Evolutionary conservation across 2,797 vertebrate genomes (phyloP), one percentile per base, ranked within the genome.

Genomic region (Crossoptilon crossoptilon): DNA sequence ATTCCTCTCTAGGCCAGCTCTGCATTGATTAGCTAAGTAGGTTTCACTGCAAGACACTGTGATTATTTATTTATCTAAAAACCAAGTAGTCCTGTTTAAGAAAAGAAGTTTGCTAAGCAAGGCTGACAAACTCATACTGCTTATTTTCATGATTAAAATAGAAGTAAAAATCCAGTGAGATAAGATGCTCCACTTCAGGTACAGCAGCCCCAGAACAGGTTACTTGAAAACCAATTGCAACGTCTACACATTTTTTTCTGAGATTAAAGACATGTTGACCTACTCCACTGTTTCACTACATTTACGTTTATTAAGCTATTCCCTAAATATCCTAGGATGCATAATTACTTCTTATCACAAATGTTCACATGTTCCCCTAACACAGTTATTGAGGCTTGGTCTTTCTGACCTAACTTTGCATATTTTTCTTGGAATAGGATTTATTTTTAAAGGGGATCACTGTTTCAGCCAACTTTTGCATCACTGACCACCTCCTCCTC

Each of bases 391-490:
- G 79, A 91, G 82, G n/a, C 31, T 81, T 63, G 87, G 92, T 94
- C 88, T 93, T 92, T 95, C 88, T 93, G 82, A 95, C 92, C 84
- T 88, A 43, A 72, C 63, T 92, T 90, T 8, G 27, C 5, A 2
- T 93, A 91, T 96, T 96, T 93, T 93, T 86, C 87, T 95, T 96
- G 95, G 94, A 93, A 85, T 21, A n/a, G 33, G 24, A 58, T 37
- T 92, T 94, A 63, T 95, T 94, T 96, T 93, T 85, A 63, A 88
- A 93, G 84, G 67, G 37, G 70, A 92, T 95, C 67, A 9, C 60
- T 70, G 69, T 95, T 95, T 87, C 94, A 95, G 94, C 95, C 94
- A 96, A 93, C 62, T 88, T 96, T 94, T 96, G 88, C 90, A 89
- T 95, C 93, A 93, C 85, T 92, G 95, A 89, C 87, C 22, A 87